A percentile compares a stretch with the other conserved stretches of the same genome.
These are phyloP conservation scores for Corythornis madagascariensis DNA, from an alignment of 2,113 vertebrate genomes.

Conservation along the genomic window DNA sequence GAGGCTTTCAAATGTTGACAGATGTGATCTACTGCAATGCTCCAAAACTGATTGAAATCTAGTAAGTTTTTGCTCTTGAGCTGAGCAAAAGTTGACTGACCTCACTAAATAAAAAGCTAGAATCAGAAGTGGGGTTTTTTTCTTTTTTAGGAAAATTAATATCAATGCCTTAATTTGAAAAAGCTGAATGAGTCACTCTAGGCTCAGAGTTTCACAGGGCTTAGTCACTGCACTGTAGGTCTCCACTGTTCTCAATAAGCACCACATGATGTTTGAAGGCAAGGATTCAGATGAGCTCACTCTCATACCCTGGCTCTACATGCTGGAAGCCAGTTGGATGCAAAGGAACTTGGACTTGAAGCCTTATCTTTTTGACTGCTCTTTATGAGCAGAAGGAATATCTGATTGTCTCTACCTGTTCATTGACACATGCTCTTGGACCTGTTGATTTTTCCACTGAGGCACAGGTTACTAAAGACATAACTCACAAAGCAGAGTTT, in stretches of 20 bases:
- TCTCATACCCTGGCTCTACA: background rate
- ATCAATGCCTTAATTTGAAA: background rate
- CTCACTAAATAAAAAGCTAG: background rate
- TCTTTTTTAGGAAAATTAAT: background rate
- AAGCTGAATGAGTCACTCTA: background rate
- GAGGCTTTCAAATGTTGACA: conserved; percentile 11
- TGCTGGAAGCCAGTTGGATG: background rate
- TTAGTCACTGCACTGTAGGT: background rate
- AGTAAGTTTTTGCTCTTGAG: background rate
- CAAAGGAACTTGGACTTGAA: background rate
- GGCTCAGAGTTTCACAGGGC: background rate
- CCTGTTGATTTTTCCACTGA: background rate
- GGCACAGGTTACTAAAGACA: background rate
- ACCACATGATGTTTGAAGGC: background rate
- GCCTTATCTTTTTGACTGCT: background rate
- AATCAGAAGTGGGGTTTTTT: background rate
- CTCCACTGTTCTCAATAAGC: background rate
- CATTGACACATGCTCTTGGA: accelerated
- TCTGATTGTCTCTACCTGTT: background rate
- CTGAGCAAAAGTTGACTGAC: background rate
- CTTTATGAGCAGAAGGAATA: background rate
- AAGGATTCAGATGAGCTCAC: accelerated
- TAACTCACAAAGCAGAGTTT: background rate
- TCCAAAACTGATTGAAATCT: conserved; percentile 1
- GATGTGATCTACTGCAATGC: background rate